Evolutionary conservation across 2,797 vertebrate genomes (phyloP).

Genomic region (Eulemur coronatus): DNA sequence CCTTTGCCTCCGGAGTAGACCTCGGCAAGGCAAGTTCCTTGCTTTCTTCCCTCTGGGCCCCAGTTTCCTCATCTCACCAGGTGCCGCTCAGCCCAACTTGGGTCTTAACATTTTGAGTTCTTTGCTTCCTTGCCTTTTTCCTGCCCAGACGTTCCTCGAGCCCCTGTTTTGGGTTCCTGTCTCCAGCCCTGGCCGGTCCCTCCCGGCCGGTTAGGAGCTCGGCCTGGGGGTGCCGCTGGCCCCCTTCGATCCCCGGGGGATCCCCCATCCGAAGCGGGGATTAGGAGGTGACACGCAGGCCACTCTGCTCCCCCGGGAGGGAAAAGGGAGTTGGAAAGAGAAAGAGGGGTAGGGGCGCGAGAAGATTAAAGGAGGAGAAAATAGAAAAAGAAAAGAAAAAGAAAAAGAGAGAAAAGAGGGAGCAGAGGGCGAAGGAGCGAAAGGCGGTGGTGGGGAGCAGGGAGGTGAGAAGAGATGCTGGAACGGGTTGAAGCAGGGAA

Average conservation of each 20-base stretch:
- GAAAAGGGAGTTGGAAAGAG: neutral
- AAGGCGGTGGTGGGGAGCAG: accelerated
- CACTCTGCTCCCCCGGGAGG: neutral
- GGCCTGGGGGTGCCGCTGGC: neutral
- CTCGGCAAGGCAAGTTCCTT: neutral
- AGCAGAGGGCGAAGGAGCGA: neutral
- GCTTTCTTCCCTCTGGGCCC: neutral
- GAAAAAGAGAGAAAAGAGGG: neutral
- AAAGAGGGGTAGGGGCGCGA: neutral
- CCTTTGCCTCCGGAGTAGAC: neutral
- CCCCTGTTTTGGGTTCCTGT: neutral
- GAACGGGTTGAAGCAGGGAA: neutral
- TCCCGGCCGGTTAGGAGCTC: neutral
- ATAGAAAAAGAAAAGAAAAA: no score
- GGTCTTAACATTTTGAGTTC: neutral
- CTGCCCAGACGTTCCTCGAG: neutral
- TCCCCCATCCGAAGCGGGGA: accelerated
- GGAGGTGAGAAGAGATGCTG: neutral
- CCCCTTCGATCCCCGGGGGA: no score
- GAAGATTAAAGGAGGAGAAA: neutral
- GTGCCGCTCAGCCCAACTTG: neutral
- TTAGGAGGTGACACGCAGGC: neutral
- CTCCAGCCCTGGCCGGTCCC: neutral
- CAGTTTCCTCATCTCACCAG: neutral
- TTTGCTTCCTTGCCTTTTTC: neutral